Conservation (phyloP, 2,113 vertebrate species). For the Osmerus eperlanus region DNA sequence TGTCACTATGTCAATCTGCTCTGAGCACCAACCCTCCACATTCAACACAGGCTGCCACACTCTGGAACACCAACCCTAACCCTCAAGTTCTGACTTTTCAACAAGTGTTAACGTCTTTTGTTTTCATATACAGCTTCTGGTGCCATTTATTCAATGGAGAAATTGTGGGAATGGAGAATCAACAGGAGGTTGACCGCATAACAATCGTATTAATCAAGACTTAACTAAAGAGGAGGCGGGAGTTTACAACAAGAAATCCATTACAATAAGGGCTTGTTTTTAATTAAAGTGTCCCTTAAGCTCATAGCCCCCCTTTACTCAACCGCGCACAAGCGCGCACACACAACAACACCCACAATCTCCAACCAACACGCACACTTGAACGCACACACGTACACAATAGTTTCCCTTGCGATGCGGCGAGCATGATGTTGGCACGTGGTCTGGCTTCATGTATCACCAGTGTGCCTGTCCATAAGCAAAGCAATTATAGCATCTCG, state of each 20-base stretch:
- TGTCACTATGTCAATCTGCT: too few relatives aligned
- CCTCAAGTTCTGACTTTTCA: too few relatives aligned
- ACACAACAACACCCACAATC: not conserved
- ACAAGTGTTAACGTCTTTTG: too few relatives aligned
- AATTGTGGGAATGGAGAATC: not conserved
- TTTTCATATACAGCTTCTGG: too few relatives aligned
- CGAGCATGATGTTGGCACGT: constrained; percentile 17
- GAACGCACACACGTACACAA: constrained; percentile 3
- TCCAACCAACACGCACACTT: not conserved
- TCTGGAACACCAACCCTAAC: too few relatives aligned
- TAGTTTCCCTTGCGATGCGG: constrained; percentile 5
- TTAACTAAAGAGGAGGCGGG: constrained; percentile 27
- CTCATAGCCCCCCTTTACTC: not conserved
- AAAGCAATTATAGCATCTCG: constrained; percentile 55
- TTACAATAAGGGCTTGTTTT: constrained; percentile 51
- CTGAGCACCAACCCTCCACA: too few relatives aligned
- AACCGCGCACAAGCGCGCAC: constrained; percentile 3
- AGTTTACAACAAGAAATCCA: constrained; percentile 40
- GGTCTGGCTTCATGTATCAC: constrained; percentile 30
- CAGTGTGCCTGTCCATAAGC: constrained; percentile 44
- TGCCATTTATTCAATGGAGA: too few relatives aligned
- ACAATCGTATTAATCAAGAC: constrained; percentile 59
- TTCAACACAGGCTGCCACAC: too few relatives aligned
- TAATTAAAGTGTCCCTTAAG: constrained; percentile 58
- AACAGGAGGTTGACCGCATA: constrained; percentile 20